phyloP scores from a whole-genome alignment of 1,140 invertebrate genomes.

The Drosophila funebris region DNA sequence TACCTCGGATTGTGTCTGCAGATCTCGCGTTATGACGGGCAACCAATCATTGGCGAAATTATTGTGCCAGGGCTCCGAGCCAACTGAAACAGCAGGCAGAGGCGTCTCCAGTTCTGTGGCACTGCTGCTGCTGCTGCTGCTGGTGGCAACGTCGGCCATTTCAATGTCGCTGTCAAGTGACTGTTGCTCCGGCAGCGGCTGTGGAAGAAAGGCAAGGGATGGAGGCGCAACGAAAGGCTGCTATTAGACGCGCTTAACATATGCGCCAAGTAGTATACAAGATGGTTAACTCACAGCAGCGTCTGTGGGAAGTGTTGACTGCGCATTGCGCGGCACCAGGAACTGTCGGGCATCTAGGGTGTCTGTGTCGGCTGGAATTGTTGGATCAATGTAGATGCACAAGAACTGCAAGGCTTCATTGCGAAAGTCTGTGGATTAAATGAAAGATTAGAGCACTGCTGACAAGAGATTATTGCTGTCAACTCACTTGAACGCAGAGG shows the following conservation, averaged over 20 bases:
- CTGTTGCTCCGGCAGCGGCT: conserved; percentile 14
- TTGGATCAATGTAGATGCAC: conserved; percentile 60
- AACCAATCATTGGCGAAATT: conserved; percentile 89
- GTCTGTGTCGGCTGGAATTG: conserved; percentile 52
- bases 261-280: not conserved
- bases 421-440: conserved; percentile 56
- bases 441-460: not conserved
- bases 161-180: conserved; percentile 65
- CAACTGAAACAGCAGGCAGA: conserved; percentile 84
- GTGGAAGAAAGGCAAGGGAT: conserved; percentile 35
- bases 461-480: not conserved
- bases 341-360: conserved; percentile 70
- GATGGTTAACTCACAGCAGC: conserved; percentile 44
- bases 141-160: conserved; percentile 60
- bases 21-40: conserved; percentile 90
- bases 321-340: conserved; percentile 58
- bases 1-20: conserved; percentile 87
- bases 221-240: conserved; percentile 55
- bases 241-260: conserved; percentile 22
- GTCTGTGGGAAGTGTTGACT: conserved; percentile 10
- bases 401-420: conserved; percentile 69
- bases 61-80: conserved; percentile 86
- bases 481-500: conserved; percentile 65
- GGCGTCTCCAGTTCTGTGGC: conserved; percentile 47
- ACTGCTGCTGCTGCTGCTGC: conserved; percentile 27